Evolutionary conservation across 2,888 invertebrate species (phyloP).

Genomic region (Gibbula magus): DNA sequence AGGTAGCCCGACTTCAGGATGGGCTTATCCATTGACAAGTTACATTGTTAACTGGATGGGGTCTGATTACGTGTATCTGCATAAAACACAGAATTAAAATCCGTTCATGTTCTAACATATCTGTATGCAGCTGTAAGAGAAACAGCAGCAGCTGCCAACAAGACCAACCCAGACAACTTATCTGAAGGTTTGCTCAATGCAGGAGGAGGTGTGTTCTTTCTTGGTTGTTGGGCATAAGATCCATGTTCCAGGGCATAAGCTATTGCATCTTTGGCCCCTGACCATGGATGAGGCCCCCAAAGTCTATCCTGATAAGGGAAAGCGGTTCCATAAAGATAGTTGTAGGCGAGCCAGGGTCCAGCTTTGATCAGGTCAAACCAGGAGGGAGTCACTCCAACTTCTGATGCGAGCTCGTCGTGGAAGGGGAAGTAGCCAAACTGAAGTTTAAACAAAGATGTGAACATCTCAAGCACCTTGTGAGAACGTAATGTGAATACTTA

Average conservation of each 20-base stretch:
- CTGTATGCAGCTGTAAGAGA: too few relatives aligned
- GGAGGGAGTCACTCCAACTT: constrained; percentile 14
- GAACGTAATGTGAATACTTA: too few relatives aligned
- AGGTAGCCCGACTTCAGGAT: too few relatives aligned
- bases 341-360: constrained; percentile 17
- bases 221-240: background rate
- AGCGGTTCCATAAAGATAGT: constrained; percentile 20
- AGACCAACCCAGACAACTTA: too few relatives aligned
- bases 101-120: background rate
- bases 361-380: constrained; percentile 24
- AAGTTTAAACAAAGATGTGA: background rate
- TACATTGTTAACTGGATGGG: too few relatives aligned
- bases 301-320: constrained; percentile 17
- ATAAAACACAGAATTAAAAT: too few relatives aligned
- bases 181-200: too few relatives aligned
- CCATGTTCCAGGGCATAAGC: background rate
- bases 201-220: background rate
- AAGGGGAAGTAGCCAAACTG: background rate
- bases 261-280: background rate
- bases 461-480: too few relatives aligned
- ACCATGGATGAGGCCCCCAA: constrained; percentile 30
- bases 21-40: too few relatives aligned
- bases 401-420: background rate
- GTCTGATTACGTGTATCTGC: too few relatives aligned
- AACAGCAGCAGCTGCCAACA: too few relatives aligned